These are phyloP conservation scores for Styela clava DNA, from an alignment of 23 tunicate genomes.

Conservation along the genomic window DNA sequence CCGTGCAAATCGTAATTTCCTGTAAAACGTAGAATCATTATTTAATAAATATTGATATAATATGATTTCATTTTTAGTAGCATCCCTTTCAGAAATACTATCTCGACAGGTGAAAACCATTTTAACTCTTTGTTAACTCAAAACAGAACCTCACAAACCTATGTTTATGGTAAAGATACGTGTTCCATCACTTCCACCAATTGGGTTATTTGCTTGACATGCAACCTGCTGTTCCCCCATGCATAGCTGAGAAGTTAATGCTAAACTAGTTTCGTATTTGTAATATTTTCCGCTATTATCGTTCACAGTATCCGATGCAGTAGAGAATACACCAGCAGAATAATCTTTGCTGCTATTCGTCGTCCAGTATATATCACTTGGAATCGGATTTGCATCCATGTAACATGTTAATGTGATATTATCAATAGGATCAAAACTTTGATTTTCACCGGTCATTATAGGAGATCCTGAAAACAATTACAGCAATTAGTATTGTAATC, in stretches of 20 bases:
- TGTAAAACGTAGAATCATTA: background rate
- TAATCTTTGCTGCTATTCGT: background rate
- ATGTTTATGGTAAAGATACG: background rate
- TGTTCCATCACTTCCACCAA: background rate
- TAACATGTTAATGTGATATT: background rate
- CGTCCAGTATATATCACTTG: background rate
- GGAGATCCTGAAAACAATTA: background rate
- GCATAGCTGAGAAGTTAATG: conserved; percentile 7
- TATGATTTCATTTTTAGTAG: background rate
- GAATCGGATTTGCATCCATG: conserved; percentile 16
- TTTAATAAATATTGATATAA: background rate
- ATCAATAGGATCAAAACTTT: background rate
- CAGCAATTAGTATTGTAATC: too few relatives aligned
- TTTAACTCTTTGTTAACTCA: too few relatives aligned
- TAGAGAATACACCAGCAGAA: background rate
- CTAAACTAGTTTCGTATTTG: background rate
- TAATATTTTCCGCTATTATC: background rate
- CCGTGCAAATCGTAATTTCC: background rate
- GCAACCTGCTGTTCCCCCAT: background rate
- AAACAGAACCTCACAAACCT: too few relatives aligned
- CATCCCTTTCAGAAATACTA: too few relatives aligned
- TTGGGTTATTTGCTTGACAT: background rate
- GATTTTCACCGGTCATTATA: background rate
- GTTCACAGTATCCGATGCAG: background rate
- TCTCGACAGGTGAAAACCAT: too few relatives aligned